A percentile compares a stretch with the other conserved stretches of the same genome.
These are phyloP conservation scores for Penaeus monodon DNA, from an alignment of 2,888 invertebrate genomes.

Conservation along the genomic window DNA sequence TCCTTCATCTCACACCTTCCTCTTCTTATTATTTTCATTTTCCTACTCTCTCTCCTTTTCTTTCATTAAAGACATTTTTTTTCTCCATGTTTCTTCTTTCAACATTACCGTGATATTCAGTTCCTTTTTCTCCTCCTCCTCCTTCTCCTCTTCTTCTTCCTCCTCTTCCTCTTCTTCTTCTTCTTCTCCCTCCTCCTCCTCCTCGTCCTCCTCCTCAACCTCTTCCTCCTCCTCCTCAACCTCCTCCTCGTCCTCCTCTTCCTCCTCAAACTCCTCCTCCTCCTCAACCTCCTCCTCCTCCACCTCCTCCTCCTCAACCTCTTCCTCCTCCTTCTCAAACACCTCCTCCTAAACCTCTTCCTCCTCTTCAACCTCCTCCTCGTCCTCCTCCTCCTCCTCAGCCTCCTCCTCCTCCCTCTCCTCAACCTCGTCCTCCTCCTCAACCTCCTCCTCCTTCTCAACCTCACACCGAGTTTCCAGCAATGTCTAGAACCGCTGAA, in stretches of 20 bases:
- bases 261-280: not conserved
- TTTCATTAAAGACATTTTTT: no score
- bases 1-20: no score
- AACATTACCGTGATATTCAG: no score
- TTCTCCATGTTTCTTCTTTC: no score
- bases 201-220: not conserved
- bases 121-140: no score
- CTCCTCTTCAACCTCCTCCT: no score
- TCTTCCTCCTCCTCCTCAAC: no score
- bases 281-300: no score
- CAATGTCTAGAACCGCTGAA: conserved; percentile 28
- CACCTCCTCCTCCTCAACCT: not conserved
- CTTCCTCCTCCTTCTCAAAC: not conserved
- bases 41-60: no score
- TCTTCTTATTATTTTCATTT: no score
- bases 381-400: no score
- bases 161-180: not conserved
- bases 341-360: not conserved
- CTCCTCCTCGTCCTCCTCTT: no score
- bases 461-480: not conserved
- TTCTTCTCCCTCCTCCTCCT: not conserved
- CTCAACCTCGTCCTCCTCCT: not conserved
- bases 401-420: not conserved
- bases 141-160: not conserved
- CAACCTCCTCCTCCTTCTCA: not conserved